Evolutionary conservation across 2,797 vertebrate genomes (phyloP).

Genomic region (Eremophila alpestris): DNA sequence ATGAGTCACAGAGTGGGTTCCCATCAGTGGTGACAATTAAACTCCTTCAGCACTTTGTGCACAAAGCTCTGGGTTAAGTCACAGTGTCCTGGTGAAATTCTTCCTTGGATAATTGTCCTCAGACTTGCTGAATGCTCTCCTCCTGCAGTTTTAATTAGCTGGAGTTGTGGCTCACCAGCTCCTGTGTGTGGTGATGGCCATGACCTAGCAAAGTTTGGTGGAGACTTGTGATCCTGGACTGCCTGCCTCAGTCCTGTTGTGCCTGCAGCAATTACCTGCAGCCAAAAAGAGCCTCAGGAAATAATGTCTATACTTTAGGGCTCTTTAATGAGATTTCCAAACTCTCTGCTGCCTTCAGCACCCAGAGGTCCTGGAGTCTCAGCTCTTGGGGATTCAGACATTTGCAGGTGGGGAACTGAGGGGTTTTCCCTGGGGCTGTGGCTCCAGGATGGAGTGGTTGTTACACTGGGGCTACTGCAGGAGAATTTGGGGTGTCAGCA

Average conservation of each 20-base stretch:
- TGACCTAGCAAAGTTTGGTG: background rate
- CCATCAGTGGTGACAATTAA: background rate
- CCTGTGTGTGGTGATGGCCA: rapidly evolving
- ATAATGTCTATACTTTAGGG: background rate
- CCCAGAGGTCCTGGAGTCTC: rapidly evolving
- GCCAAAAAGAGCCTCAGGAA: background rate
- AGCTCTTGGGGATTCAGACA: background rate
- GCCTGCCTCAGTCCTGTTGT: background rate
- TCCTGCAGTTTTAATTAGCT: background rate
- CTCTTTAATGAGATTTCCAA: background rate
- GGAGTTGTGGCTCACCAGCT: background rate
- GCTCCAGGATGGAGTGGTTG: background rate
- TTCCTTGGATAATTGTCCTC: background rate
- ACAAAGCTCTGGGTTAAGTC: background rate
- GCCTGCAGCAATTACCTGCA: background rate
- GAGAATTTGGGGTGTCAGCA: background rate
- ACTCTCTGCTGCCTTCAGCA: background rate
- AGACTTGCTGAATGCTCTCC: background rate
- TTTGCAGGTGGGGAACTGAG: rapidly evolving
- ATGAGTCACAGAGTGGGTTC: background rate
- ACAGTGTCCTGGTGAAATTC: background rate
- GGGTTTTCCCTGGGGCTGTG: rapidly evolving
- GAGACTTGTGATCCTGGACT: background rate
- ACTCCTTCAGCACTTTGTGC: background rate
- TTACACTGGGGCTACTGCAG: rapidly evolving